Base-by-base conservation (phyloP, 1,140 invertebrate species). In the Drosophila chauvacae region DNA sequence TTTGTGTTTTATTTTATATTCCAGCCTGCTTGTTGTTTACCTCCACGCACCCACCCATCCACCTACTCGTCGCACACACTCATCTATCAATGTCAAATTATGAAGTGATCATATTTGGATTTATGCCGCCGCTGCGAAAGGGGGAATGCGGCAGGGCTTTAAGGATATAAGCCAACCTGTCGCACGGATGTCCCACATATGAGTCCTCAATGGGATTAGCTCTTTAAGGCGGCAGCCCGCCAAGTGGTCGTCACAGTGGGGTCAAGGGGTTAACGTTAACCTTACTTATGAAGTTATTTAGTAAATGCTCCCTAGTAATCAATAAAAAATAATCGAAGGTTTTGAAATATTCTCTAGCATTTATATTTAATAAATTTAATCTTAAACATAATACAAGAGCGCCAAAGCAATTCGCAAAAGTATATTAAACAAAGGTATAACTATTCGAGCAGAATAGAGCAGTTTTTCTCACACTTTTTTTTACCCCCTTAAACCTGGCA, bases 21-120 rank as follows among this genome's bases (percentile, higher is more conserved):
- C 53, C 62, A 30, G 74, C 51, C 18, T 30, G 48, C 26, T 16
- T 72, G 56, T 79, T 79, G 51, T 71, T 79, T 65, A 66, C 45
- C 76, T 73, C 68, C 56, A 13, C 35, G 18, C 18, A 35, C 48
- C 30, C 30, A 1, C 23, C 4, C 30, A 20, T 6, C n/a, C 30
- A 20, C 13, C n/a, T 33, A 23, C 14, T 26, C 53, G 51, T 30
- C 26, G 26, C 48, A 51, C 66, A 64, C 76, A 79, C 85, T 92
- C 91, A 92, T 92, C 91, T 79, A 91, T 92, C 91, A 92, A 92
- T 91, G 91, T 92, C 91, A 92, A 91, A 92, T 92, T 92, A 92
- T 92, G 91, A 92, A 92, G 91, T 91, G 91, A 91, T 91, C 91
- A 92, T 91, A 92, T 92, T 91, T 91, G 87, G 87, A 91, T 92